Evolutionary conservation across 2,113 vertebrate genomes (phyloP).

Genomic region (Ceyx melanurus): DNA sequence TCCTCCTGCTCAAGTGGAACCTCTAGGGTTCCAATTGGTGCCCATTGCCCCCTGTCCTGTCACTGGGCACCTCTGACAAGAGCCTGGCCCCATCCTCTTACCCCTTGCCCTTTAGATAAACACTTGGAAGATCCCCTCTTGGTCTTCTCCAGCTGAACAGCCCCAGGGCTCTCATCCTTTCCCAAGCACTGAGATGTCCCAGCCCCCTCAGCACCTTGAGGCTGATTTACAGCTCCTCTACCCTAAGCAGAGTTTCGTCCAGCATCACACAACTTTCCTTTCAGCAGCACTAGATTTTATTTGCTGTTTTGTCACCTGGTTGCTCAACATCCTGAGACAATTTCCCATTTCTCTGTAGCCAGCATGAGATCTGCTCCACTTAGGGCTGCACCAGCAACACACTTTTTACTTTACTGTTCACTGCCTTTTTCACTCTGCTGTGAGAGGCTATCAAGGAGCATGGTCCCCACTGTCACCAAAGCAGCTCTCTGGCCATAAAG

Average conservation of each 20-base stretch:
- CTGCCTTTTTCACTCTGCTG: not conserved
- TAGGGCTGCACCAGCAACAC: not conserved
- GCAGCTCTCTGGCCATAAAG: rapidly evolving
- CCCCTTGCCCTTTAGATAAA: too few relatives aligned
- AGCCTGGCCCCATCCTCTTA: too few relatives aligned
- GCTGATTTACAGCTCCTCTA: not conserved
- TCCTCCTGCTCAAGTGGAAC: too few relatives aligned
- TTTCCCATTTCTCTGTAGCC: not conserved
- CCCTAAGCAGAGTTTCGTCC: not conserved
- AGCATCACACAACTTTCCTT: not conserved
- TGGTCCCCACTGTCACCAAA: rapidly evolving
- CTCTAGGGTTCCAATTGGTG: too few relatives aligned
- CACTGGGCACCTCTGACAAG: too few relatives aligned
- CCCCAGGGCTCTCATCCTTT: too few relatives aligned
- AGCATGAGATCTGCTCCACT: not conserved
- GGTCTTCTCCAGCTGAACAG: too few relatives aligned
- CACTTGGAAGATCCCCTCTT: too few relatives aligned
- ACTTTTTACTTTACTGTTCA: not conserved
- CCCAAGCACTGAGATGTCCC: too few relatives aligned
- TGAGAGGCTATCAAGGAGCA: not conserved
- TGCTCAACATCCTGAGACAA: not conserved
- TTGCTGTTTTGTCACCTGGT: not conserved
- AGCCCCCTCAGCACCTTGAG: too few relatives aligned
- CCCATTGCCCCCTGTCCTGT: too few relatives aligned
- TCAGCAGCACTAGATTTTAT: not conserved